phyloP scores from a whole-genome alignment of 92 coral and sea anemone genomes.

The Paramuricea clavata region DNA sequence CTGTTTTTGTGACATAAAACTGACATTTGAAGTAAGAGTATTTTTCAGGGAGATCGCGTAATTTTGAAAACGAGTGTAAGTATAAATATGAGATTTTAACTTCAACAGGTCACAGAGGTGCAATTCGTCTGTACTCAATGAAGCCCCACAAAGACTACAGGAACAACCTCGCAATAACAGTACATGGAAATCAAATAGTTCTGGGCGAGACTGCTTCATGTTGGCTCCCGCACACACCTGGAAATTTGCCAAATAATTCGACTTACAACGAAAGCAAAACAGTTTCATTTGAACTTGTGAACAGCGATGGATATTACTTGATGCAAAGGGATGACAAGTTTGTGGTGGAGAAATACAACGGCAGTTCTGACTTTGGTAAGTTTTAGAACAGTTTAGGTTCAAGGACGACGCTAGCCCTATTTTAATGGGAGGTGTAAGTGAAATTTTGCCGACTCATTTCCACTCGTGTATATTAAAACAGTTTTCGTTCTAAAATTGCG shows the following conservation, averaged over 20 bases:
- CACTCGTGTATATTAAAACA: no score
- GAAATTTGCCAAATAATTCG: slow-evolving; percentile 78
- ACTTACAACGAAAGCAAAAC: slow-evolving; percentile 58
- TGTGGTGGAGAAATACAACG: slow-evolving; percentile 39
- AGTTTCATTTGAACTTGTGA: slow-evolving; percentile 85
- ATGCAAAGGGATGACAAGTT: slow-evolving; percentile 66
- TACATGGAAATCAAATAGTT: slow-evolving; percentile 48
- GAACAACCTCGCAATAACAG: slow-evolving; percentile 70
- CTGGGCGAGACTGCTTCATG: slow-evolving; percentile 77
- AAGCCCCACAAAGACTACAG: slow-evolving; percentile 67
- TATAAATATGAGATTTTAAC: no score
- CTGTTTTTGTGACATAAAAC: no score
- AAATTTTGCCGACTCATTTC: no score
- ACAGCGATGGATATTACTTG: slow-evolving; percentile 54
- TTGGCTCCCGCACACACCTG: slow-evolving; percentile 91
- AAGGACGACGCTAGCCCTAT: not conserved
- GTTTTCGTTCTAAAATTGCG: no score
- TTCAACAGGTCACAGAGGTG: slow-evolving; percentile 15
- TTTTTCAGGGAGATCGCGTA: no score
- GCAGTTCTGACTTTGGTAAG: not conserved
- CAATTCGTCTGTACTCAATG: slow-evolving; percentile 71
- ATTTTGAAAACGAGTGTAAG: no score
- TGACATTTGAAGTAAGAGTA: no score
- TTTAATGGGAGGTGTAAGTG: no score
- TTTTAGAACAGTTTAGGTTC: not conserved